These are phyloP conservation scores for Flexamia atlantica DNA, from an alignment of 2,888 invertebrate species.

Conservation along the genomic window DNA sequence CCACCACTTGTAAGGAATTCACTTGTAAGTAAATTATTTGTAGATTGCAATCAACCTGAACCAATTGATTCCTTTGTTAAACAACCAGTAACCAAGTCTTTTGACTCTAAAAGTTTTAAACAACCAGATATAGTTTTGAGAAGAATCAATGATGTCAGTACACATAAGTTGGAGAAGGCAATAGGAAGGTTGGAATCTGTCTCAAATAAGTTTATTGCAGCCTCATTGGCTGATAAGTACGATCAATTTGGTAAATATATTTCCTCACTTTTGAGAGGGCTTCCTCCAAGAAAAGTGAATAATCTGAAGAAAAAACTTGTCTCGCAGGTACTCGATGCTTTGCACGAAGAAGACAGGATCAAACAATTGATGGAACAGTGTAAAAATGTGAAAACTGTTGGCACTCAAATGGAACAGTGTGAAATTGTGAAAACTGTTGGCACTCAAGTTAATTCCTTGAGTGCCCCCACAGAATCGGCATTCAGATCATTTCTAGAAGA, in stretches of 20 bases:
- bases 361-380: background rate
- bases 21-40: too few species aligned
- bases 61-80: too few species aligned
- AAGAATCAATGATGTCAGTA: too few species aligned
- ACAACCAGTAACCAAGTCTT: too few species aligned
- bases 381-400: background rate
- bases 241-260: slow-evolving; percentile 15
- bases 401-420: background rate
- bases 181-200: background rate
- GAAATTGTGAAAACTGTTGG: background rate
- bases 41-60: too few species aligned
- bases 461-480: background rate
- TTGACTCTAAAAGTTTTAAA: too few species aligned
- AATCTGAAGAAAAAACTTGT: background rate
- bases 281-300: background rate
- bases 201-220: background rate
- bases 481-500: background rate
- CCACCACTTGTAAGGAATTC: too few species aligned
- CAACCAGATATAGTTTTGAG: too few species aligned
- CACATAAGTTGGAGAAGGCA: background rate
- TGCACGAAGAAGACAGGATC: background rate
- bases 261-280: slow-evolving; percentile 15
- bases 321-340: background rate
- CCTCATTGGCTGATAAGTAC: background rate
- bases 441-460: background rate